Evolutionary conservation across 2,113 vertebrate species (phyloP).

Genomic region (Felis catus): DNA sequence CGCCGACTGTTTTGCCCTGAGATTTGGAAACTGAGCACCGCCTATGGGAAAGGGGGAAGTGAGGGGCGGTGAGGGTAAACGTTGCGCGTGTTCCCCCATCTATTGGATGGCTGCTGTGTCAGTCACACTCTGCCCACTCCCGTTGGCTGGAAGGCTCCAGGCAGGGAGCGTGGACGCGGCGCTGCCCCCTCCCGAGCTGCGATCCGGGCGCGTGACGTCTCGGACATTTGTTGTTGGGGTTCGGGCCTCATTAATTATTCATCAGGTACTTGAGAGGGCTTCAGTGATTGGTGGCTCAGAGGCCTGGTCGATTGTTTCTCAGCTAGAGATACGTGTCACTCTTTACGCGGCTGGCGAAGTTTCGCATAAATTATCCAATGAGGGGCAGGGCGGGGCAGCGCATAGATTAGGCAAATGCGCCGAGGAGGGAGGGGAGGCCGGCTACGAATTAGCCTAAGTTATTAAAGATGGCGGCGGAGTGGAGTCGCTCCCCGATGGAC

Average conservation of each 20-base stretch:
- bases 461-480: slow-evolving; percentile 87
- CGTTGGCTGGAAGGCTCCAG: slow-evolving; percentile 35
- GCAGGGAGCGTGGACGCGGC: neutral
- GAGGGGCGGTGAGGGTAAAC: neutral
- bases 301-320: neutral
- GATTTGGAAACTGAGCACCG: slow-evolving; percentile 1
- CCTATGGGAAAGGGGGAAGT: slow-evolving; percentile 40
- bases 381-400: neutral
- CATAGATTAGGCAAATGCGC: slow-evolving; percentile 76
- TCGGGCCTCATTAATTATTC: slow-evolving; percentile 60
- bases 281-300: slow-evolving; percentile 59
- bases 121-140: neutral
- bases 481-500: slow-evolving; percentile 87
- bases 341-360: neutral
- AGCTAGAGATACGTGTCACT: neutral
- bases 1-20: neutral
- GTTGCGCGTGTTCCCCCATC: neutral
- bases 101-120: slow-evolving; percentile 40
- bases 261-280: slow-evolving; percentile 11
- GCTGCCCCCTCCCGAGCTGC: neutral
- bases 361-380: slow-evolving; percentile 66
- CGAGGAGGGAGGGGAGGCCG: slow-evolving; percentile 62
- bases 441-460: slow-evolving; percentile 77
- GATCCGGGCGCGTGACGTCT: slow-evolving; percentile 1
- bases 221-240: slow-evolving; percentile 64